Base-by-base conservation (phyloP, 2,113 vertebrate species). In the Eulacestoma nigropectus region DNA sequence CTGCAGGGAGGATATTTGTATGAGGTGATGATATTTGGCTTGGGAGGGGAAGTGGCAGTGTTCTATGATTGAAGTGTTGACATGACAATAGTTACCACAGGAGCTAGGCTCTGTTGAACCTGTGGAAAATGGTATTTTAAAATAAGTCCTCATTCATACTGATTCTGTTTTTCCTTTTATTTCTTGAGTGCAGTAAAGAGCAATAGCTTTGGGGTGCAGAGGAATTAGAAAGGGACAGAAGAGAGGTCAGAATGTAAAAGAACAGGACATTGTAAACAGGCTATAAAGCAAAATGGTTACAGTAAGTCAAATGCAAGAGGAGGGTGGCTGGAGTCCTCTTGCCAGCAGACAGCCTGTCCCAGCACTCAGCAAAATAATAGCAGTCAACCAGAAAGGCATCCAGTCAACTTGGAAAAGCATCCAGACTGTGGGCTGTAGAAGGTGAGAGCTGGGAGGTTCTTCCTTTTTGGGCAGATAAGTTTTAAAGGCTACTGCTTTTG, bases 321-420 rank as follows among this genome's bases (percentile, higher is more conserved):
- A 93, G 85, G 18, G 76, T 70, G 67, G 69, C 85, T 44, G 56
- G 49, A 68, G 52, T n/a, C 73, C 73, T 42, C 53, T 49, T 70
- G 90, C 85, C 60, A 92, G 92, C 96, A 96, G 93, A 92, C 95
- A 90, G 93, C 76, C 76, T 89, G 88, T 95, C 88, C 95, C 85
- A 84, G 80, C 26, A 17, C 73, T 94, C 90, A 96, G 93, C 95
- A 94, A 82, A 97, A 95, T 90, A 92, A 64, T 27, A 87, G 76
- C 96, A 93, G 76, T 96, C 93, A 96, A 95, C 85, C 95, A 97
- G 96, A 96, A 96, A 96, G 96, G 95, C 94, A 96, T 96, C 87
- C 94, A 74, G 80, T 81, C 80, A 89, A 89, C 87, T 80, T 77
- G 78, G 87, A 87, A 86, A 90, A 89, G 93, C 95, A 93, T 95